A percentile compares a stretch with the other conserved stretches of the same genome.
These are phyloP conservation scores for Drosophila suzukii DNA, from an alignment of 1,140 invertebrate genomes.

Conservation along the genomic window DNA sequence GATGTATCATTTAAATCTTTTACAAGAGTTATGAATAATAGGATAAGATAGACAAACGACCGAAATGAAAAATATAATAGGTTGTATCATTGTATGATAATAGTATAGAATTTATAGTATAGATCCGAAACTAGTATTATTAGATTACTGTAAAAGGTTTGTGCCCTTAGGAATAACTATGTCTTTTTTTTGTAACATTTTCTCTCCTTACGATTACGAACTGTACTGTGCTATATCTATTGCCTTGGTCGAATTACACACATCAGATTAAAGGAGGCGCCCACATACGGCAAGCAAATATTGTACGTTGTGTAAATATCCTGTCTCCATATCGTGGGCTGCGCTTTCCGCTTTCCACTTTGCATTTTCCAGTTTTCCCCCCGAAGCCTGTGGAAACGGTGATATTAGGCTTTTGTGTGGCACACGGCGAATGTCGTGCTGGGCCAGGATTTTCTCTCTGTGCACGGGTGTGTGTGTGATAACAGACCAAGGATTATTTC, in stretches of 20 bases:
- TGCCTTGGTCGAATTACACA: constrained; percentile 56
- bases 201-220: constrained; percentile 1
- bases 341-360: constrained; percentile 71
- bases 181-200: background rate
- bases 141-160: no score
- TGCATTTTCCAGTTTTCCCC: constrained; percentile 68
- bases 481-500: constrained; percentile 81
- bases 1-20: no score
- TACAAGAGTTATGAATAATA: no score
- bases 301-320: constrained; percentile 74
- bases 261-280: constrained; percentile 14
- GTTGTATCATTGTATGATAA: no score
- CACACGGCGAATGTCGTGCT: constrained; percentile 65
- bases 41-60: no score
- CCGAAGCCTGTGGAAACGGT: background rate
- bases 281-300: constrained; percentile 64
- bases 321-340: constrained; percentile 59
- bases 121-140: no score
- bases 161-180: no score
- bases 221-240: constrained; percentile 52
- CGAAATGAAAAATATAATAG: no score
- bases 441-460: constrained; percentile 21
- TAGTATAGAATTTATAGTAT: no score
- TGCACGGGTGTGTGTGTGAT: constrained; percentile 67
- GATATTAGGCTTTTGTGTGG: constrained; percentile 71